Conservation (phyloP, 2,888 invertebrate species). For the Lymantria dispar region DNA sequence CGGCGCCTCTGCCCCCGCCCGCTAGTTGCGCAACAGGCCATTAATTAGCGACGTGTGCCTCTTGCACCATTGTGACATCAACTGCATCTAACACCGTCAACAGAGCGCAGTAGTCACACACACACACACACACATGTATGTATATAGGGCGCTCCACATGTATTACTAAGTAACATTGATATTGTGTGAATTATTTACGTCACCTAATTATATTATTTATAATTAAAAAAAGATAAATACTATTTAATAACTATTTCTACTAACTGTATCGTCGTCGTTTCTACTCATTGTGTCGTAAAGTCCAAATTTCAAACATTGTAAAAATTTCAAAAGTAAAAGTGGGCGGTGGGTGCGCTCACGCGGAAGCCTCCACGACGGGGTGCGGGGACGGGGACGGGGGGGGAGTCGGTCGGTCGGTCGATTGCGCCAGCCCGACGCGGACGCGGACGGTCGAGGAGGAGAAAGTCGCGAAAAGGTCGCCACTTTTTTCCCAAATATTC, state of each 20-base stretch:
- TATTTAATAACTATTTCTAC: too few relatives aligned
- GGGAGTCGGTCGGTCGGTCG: too few relatives aligned
- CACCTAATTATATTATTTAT: too few relatives aligned
- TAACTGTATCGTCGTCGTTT: too few relatives aligned
- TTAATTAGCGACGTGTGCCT: slow-evolving; percentile 11
- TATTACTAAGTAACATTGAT: too few relatives aligned
- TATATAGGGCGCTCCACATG: too few relatives aligned
- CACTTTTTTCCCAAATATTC: slow-evolving; percentile 81
- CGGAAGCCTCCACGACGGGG: slow-evolving; percentile 63
- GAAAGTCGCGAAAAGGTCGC: slow-evolving; percentile 81
- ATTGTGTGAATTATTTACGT: too few relatives aligned
- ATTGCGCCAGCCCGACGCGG: background rate
- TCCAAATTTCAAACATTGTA: slow-evolving; percentile 28
- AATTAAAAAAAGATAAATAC: too few relatives aligned
- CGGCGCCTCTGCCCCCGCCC: slow-evolving; percentile 10
- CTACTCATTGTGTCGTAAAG: background rate
- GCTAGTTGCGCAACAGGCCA: slow-evolving; percentile 21
- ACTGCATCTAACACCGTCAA: background rate
- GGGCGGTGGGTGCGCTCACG: slow-evolving; percentile 53
- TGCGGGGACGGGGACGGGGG: slow-evolving; percentile 32
- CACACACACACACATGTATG: too few relatives aligned
- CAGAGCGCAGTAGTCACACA: background rate
- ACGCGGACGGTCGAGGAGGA: slow-evolving; percentile 41
- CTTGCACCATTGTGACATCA: slow-evolving; percentile 6
- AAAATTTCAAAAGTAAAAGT: slow-evolving; percentile 76